Conservation (phyloP, 2,797 vertebrate genomes). For the Saxicola maurus region DNA sequence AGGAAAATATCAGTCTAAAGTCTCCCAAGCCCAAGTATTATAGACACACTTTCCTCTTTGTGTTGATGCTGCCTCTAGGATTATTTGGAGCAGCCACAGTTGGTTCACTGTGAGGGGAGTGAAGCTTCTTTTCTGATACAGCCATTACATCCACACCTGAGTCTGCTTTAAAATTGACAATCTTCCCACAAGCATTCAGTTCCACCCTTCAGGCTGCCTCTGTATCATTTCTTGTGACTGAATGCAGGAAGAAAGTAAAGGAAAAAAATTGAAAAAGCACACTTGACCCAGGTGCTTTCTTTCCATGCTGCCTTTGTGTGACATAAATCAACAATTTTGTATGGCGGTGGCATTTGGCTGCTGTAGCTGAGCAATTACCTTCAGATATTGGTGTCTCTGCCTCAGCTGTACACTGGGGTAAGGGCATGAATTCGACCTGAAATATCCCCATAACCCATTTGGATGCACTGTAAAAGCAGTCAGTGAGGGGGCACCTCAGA, state of each 20-base stretch:
- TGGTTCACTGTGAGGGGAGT: not conserved
- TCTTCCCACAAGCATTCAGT: slow-evolving; percentile 10
- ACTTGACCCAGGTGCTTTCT: slow-evolving; percentile 38
- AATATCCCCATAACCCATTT: not conserved
- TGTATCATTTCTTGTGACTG: slow-evolving; percentile 25
- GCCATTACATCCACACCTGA: not conserved
- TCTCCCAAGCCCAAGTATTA: not conserved
- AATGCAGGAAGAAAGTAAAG: not conserved
- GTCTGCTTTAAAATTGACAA: slow-evolving; percentile 37
- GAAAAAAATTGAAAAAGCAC: not conserved
- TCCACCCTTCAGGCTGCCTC: slow-evolving; percentile 10
- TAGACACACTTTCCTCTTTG: not conserved
- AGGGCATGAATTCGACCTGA: not conserved
- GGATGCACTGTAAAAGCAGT: not conserved
- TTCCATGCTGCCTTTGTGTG: slow-evolving; percentile 30
- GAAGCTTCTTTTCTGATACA: not conserved
- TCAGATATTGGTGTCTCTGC: slow-evolving; percentile 3
- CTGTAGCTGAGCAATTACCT: slow-evolving; percentile 29
- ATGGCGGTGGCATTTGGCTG: slow-evolving; percentile 4
- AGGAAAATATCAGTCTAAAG: not conserved
- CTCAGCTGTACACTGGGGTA: not conserved
- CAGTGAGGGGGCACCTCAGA: not conserved
- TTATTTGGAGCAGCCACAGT: not conserved
- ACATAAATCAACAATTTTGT: slow-evolving; percentile 50
- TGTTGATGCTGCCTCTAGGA: not conserved